phyloP scores from a whole-genome alignment of 1,140 invertebrate genomes.

The Phymorhynchus buccinoides region DNA sequence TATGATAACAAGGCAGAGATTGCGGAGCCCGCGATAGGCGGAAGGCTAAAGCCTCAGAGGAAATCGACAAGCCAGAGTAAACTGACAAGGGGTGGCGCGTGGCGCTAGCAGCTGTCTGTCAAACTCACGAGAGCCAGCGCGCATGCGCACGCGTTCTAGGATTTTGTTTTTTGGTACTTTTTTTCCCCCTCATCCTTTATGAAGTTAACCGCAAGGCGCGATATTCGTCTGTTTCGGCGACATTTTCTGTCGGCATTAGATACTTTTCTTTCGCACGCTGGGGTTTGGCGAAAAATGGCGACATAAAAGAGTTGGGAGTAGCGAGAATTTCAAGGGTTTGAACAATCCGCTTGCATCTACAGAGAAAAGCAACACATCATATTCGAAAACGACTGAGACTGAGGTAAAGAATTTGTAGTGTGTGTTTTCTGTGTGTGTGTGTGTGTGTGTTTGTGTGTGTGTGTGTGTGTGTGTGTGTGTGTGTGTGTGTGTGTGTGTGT shows the following conservation, averaged over 20 bases:
- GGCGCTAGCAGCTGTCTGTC: constrained; percentile 7
- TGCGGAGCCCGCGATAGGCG: constrained; percentile 19
- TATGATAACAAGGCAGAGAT: constrained; percentile 19
- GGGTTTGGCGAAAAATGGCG: neutral
- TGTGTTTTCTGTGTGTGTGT: neutral
- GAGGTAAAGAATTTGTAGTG: neutral
- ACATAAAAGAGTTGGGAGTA: too few species aligned
- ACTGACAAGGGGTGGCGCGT: constrained; percentile 21
- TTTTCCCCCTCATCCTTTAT: neutral
- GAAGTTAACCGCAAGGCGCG: neutral
- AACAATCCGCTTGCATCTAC: too few species aligned
- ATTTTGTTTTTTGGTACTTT: neutral
- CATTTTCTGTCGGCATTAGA: neutral
- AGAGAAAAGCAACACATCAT: too few species aligned
- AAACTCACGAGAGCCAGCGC: neutral
- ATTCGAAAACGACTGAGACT: neutral
- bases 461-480: neutral
- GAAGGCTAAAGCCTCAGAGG: neutral
- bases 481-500: neutral
- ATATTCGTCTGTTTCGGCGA: neutral
- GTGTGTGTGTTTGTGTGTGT: neutral
- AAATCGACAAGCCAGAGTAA: constrained; percentile 24
- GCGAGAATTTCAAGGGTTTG: too few species aligned
- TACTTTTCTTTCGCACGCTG: neutral
- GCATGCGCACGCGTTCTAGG: neutral